These are phyloP conservation scores for Andrena minutula DNA, from an alignment of 2,888 invertebrate species.

Conservation along the genomic window DNA sequence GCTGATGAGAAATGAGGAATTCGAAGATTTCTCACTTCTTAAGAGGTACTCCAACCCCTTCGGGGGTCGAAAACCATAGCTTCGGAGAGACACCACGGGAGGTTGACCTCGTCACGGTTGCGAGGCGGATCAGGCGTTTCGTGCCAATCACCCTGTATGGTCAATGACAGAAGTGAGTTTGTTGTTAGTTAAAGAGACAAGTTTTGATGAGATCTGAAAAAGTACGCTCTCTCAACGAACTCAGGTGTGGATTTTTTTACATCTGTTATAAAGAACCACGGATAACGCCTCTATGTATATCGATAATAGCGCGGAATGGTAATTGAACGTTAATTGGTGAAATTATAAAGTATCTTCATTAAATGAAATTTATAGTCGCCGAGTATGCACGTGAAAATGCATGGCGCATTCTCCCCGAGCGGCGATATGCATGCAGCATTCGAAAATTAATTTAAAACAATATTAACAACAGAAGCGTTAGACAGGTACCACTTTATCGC, in stretches of 20 bases:
- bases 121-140: no score
- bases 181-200: no score
- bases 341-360: slow-evolving; percentile 37
- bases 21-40: no score
- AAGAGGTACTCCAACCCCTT: no score
- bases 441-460: slow-evolving; percentile 27
- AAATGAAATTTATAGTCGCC: slow-evolving; percentile 17
- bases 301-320: slow-evolving; percentile 42
- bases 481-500: not conserved
- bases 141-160: no score
- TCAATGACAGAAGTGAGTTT: not conserved
- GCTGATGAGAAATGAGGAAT: no score
- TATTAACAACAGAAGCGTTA: slow-evolving; percentile 18
- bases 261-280: not conserved
- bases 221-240: no score
- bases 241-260: no score
- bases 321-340: slow-evolving; percentile 50
- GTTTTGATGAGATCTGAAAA: no score
- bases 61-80: no score
- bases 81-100: no score
- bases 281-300: not conserved
- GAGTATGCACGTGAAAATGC: slow-evolving; percentile 1
- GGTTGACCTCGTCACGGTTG: no score
- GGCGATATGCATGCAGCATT: not conserved
- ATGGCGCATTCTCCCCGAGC: not conserved